Base-by-base conservation (phyloP, 2,113 vertebrate species). In the Helogale parvula region DNA sequence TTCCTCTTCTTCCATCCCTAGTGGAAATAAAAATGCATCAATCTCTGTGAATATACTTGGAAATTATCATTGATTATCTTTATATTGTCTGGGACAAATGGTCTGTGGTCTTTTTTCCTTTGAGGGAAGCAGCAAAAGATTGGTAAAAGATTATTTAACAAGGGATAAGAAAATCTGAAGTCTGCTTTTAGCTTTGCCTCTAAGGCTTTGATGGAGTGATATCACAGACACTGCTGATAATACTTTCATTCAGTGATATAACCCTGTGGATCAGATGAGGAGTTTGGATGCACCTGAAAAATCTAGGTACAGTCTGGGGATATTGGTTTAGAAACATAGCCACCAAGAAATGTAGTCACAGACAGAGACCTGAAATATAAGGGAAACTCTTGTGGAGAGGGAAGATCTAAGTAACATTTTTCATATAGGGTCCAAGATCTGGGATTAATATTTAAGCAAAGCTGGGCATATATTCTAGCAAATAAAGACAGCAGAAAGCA, bases 31-130 rank as follows among this genome's bases (percentile, higher is more conserved):
- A 91, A 97, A 95, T 35, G 11, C 31, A 94, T 19, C 54, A 94
- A 57, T 11, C 81, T 80, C 80, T 93, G 47, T 47, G 7, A 94
- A 94, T 82, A 45, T 63, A 79, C 52, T 91, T 68, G 2, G 66
- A 96, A 97, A 83, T 86, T 82, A 72, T 50, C 92, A 84, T 83
- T 88, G 77, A 96, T 96, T 93, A 92, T 54, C 21, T 94, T 90
- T 90, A 86, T 93, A 95, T 96, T 83, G 54, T 94, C 86, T 95
- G 35, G 60, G 11, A 14, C 52, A 79, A 86, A 88, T 93, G 23
- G 60, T 57, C 89, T 96, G 41, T 90, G 66, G 82, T 96, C 41
- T 63, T 92, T 94, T 97, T 52, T 88, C 45, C 88, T 94, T 97
- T 84, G 17, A 72, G 60, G 12, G 45, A 97, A 95, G 27, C 21